phyloP scores from a whole-genome alignment of 2,797 vertebrate genomes.

The Onychomys leucogaster region DNA sequence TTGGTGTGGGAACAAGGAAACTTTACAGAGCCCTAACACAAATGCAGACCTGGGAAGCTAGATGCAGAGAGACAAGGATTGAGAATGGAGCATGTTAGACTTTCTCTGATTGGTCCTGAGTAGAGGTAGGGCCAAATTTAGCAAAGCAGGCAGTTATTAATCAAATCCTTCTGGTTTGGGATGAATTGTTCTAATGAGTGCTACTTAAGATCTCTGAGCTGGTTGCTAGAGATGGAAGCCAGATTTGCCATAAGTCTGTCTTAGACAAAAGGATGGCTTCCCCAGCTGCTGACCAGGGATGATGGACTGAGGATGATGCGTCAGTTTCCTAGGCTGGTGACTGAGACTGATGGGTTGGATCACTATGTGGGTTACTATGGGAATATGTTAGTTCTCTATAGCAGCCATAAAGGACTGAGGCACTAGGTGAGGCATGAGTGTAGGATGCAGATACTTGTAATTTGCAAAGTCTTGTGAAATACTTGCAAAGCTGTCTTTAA shows the following conservation, averaged over 20 bases:
- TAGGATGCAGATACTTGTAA: neutral
- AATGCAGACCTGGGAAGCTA: neutral
- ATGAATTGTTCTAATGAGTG: fast-evolving
- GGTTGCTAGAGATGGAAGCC: neutral
- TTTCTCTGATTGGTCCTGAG: neutral
- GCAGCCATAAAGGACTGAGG: neutral
- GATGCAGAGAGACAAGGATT: neutral
- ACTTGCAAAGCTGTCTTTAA: neutral
- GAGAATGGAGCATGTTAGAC: neutral
- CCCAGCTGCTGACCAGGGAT: no score
- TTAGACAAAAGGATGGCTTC: neutral
- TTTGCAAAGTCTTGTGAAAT: neutral
- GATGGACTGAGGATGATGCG: no score
- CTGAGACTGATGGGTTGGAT: fast-evolving
- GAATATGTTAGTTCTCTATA: neutral
- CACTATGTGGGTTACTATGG: neutral
- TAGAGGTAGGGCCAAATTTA: neutral
- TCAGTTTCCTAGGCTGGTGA: neutral
- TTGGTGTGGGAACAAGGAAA: neutral
- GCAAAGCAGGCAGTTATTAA: no score
- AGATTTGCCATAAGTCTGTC: neutral
- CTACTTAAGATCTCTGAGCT: neutral
- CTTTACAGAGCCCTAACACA: no score
- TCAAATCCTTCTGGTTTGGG: neutral
- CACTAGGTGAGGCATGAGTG: neutral